phyloP scores from a whole-genome alignment of 1,140 invertebrate species.

The Limonius californicus region DNA sequence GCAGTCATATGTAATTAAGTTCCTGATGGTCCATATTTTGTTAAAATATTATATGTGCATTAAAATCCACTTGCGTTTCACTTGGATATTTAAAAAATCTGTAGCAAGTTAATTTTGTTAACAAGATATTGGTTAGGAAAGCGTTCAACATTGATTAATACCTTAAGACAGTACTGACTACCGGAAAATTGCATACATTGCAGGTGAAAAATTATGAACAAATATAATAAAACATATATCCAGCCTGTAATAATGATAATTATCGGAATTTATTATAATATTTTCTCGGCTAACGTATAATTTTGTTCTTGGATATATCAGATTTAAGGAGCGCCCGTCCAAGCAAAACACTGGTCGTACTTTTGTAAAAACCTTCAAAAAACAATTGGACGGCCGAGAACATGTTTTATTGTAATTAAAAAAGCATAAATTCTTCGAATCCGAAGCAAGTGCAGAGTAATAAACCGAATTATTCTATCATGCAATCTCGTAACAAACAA shows the following conservation, averaged over 20 bases:
- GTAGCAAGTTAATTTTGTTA: too few relatives aligned
- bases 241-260: conserved; percentile 46
- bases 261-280: conserved; percentile 46
- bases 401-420: conserved; percentile 43
- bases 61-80: too few relatives aligned
- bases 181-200: conserved; percentile 46
- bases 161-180: conserved; percentile 40
- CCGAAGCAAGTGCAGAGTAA: neutral
- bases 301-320: conserved; percentile 36
- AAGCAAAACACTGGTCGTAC: conserved; percentile 1
- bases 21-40: too few relatives aligned
- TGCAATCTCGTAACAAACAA: conserved; percentile 2
- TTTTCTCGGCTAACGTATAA: conserved; percentile 43
- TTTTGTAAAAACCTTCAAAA: neutral
- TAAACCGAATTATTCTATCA: conserved; percentile 8
- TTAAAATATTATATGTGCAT: too few relatives aligned
- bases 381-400: conserved; percentile 22
- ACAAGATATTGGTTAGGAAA: too few relatives aligned
- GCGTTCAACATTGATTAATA: conserved; percentile 38
- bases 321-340: conserved; percentile 6
- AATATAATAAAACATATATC: conserved; percentile 45
- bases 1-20: too few relatives aligned
- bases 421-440: conserved; percentile 34
- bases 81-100: too few relatives aligned
- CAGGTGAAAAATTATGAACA: conserved; percentile 45